These are phyloP conservation scores for Pitta sordida DNA, from an alignment of 2,113 vertebrate species.

Conservation along the genomic window DNA sequence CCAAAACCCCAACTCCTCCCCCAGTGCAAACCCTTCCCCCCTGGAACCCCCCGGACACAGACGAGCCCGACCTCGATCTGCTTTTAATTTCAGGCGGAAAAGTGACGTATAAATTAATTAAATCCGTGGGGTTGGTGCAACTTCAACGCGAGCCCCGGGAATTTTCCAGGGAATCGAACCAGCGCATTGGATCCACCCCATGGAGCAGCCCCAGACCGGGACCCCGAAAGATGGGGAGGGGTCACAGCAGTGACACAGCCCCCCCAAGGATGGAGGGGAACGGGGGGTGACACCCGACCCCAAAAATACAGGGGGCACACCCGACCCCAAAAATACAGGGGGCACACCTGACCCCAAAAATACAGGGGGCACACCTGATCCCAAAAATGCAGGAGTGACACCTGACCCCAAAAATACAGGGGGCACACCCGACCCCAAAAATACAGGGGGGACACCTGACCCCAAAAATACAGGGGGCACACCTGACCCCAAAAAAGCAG, in stretches of 20 bases:
- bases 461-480: too few relatives aligned
- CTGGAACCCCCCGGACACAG: too few relatives aligned
- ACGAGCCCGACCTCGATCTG: fast-evolving
- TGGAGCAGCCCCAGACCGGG: not conserved
- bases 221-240: not conserved
- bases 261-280: not conserved
- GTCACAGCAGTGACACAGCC: fast-evolving
- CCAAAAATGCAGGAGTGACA: too few relatives aligned
- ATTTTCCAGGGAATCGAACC: not conserved
- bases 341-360: too few relatives aligned
- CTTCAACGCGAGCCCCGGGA: fast-evolving
- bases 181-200: not conserved
- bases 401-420: too few relatives aligned
- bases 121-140: fast-evolving
- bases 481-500: too few relatives aligned
- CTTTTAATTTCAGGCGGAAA: not conserved
- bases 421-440: too few relatives aligned
- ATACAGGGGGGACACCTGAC: too few relatives aligned
- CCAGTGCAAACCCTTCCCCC: too few relatives aligned
- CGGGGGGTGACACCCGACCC: fast-evolving
- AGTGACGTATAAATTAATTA: not conserved
- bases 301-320: too few relatives aligned
- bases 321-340: too few relatives aligned
- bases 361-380: too few relatives aligned
- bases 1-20: not conserved